Conservation (phyloP, 2,113 vertebrate genomes). For the Eurystomus gularis region DNA sequence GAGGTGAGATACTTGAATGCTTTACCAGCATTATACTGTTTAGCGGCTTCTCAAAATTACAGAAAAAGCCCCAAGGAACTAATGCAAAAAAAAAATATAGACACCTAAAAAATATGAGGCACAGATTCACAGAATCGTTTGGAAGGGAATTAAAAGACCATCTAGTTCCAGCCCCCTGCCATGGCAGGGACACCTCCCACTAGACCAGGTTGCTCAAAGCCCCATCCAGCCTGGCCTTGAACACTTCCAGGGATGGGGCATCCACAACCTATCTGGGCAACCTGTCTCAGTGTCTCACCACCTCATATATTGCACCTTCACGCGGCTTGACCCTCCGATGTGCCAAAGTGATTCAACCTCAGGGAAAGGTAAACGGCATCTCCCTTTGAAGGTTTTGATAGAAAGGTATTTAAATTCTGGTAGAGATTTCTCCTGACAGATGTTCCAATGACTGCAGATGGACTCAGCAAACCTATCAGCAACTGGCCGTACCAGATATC, state of each 20-base stretch:
- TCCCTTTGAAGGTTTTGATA: neutral
- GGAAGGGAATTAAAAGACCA: neutral
- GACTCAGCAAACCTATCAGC: neutral
- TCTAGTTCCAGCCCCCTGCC: neutral
- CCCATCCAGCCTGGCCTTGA: neutral
- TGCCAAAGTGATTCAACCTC: neutral
- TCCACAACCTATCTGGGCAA: too few species aligned
- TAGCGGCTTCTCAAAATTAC: neutral
- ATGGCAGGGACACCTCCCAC: neutral
- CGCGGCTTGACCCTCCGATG: fast-evolving
- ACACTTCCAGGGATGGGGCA: too few species aligned
- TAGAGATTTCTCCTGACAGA: neutral
- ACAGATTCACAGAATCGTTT: neutral
- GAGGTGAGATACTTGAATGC: neutral
- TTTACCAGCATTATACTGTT: neutral
- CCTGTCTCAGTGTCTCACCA: too few species aligned
- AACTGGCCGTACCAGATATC: neutral
- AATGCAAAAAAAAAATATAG: neutral
- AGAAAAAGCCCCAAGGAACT: neutral
- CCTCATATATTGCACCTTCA: neutral
- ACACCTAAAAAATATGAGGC: neutral
- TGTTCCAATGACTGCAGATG: neutral
- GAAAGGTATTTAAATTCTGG: neutral
- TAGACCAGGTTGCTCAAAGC: neutral
- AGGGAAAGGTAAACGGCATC: neutral